Percentiles rank a stretch among this genome's conserved stretches.
phyloP scores from a whole-genome alignment of 2,888 invertebrate genomes.

The Agrotis clavis region DNA sequence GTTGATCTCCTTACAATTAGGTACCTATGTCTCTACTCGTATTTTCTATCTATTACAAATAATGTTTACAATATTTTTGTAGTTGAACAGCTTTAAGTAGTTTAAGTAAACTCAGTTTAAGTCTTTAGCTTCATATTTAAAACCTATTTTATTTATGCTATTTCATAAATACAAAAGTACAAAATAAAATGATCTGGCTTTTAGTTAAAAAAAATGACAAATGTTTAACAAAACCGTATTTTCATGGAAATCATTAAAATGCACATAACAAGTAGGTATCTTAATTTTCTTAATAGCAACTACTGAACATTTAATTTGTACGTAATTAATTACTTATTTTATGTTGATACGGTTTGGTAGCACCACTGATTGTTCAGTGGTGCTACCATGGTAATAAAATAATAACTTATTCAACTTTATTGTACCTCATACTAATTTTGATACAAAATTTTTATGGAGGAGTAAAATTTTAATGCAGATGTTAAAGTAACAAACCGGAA shows the following conservation, averaged over 20 bases:
- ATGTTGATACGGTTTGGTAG: conserved; percentile 2
- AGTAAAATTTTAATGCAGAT: not conserved
- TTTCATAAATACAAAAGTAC: no score
- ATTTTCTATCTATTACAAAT: not conserved
- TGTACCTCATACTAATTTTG: not conserved
- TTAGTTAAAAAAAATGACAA: conserved; percentile 1
- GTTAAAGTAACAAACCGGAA: not conserved
- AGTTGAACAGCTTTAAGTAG: no score
- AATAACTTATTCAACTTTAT: not conserved
- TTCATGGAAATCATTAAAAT: conserved; percentile 12
- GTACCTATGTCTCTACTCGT: not conserved
- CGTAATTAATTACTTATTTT: conserved; percentile 12
- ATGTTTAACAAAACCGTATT: conserved; percentile 10
- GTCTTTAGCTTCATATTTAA: no score
- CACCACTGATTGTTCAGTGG: no score
- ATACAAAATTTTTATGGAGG: not conserved
- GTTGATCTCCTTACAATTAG: no score
- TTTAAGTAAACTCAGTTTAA: no score
- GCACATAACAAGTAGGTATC: not conserved
- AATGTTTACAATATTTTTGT: no score
- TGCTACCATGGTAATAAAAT: not conserved
- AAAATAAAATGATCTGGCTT: no score
- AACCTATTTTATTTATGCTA: no score
- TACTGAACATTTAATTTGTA: conserved; percentile 17
- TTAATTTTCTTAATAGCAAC: conserved; percentile 12